Evolutionary conservation across 2,113 vertebrate species (phyloP), one percentile per base, ranked within the genome.

Genomic region (Atrichornis clamosus): DNA sequence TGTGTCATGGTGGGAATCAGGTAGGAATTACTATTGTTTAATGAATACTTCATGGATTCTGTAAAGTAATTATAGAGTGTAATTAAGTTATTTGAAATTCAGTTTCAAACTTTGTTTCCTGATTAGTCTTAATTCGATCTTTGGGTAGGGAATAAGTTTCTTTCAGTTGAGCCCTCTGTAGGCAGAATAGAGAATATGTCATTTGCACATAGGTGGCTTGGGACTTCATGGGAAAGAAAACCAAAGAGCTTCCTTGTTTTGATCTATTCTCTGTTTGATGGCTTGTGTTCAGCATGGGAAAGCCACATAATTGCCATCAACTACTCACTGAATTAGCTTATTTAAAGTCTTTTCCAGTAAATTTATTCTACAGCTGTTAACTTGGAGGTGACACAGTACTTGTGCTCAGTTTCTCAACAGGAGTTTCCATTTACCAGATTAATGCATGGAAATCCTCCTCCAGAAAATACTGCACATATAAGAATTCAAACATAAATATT

Each of bases 51-150:
- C 93, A 94, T 59, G 35, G 91, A 96, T 91, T 95, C 87, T 91
- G 82, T 92, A 91, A 98, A 92, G 95, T 96, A 97, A 98, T 98
- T 98, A 97, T 93, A 87, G 74, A 74, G 65, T 89, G 59, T 97
- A 98, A 98, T 98, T 98, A 97, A 98, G 97, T 98, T 97, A 97
- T 97, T 98, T 97, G 94, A 97, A 98, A 98, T 96, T 98, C 88
- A 97, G 90, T 96, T 98, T 97, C 65, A 96, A 96, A 97, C 95
- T 97, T 97, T 94, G 86, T 96, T 96, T 97, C 90, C 91, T 97
- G 94, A 97, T 96, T 95, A 96, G 93, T 78, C 94, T 95, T 95
- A 96, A 97, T 98, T 96, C 95, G 85, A 92, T 96, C 22, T 96
- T 94, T 93, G 87, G 41, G 58, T 78, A 93, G 83, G 84, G 94